Percentiles rank a stretch among this genome's conserved stretches.
phyloP scores from a whole-genome alignment of 2,113 vertebrate genomes.

The Mohoua ochrocephala region DNA sequence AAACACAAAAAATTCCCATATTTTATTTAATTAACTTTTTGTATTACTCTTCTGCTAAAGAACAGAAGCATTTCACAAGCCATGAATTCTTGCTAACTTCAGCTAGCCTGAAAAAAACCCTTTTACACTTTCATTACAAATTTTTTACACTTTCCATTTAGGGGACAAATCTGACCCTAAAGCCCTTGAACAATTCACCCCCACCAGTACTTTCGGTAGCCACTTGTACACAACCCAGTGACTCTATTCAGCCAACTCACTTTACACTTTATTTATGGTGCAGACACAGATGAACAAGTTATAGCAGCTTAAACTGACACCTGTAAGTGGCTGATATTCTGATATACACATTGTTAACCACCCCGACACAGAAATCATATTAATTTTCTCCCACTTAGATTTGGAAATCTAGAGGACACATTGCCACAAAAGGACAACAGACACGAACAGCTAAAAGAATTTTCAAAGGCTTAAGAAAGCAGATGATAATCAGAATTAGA shows the following conservation, averaged over 20 bases:
- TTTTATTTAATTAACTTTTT: neutral
- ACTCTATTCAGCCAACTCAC: neutral
- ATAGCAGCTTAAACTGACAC: neutral
- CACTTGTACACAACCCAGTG: accelerated
- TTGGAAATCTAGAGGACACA: neutral
- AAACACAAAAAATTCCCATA: neutral
- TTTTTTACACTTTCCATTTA: neutral
- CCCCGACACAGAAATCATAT: neutral
- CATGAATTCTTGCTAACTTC: neutral
- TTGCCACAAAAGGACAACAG: neutral
- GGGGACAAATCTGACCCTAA: neutral
- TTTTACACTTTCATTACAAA: neutral
- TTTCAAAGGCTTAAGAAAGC: neutral
- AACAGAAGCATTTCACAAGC: neutral
- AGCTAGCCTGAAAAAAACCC: neutral
- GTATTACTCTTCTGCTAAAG: neutral
- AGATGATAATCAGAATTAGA: neutral
- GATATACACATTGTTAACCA: neutral
- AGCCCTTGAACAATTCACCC: neutral
- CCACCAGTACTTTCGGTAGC: neutral
- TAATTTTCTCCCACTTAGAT: neutral
- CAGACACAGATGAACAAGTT: neutral
- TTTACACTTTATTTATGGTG: neutral
- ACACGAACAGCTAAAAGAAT: neutral
- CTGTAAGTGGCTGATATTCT: neutral